Base-by-base conservation (phyloP, 37 sponge, comb jelly and placozoan genomes). In the Halisarca cf. caerulea region DNA sequence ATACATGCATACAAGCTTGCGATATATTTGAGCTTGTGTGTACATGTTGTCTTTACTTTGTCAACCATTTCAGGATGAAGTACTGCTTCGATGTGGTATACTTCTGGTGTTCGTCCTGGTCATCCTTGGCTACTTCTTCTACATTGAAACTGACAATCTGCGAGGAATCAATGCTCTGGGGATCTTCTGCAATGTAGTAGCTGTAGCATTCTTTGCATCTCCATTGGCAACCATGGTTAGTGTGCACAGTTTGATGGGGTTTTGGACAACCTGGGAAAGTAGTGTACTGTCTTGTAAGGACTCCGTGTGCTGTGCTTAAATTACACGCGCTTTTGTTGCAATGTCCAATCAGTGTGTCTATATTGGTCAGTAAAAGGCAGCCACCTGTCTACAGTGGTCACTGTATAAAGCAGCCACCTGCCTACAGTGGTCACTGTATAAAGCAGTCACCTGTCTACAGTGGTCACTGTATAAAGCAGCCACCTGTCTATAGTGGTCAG, bases 211-310 rank as follows among this genome's bases (percentile, higher is more conserved):
- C 87, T 92, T 92, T 86, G 89, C 90, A 4, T 83, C 92, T 0
- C 92, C 92, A 1, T 86, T 92, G 45, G 69, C 86, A 3, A 89
- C 89, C 20, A 83, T 92, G 84, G 92, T 92, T n/a, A 59, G 82
- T 78, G 0, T 14, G 23, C 42, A 33, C 17, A 20, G 17, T 55
- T 11, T 11, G 11, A 20, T 55, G 17, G 57, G 57, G 11, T 17
- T 20, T 17, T 20, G 11, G 57, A 55, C 57, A 55, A 55, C 17
- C 11, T 20, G 57, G 64, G 6, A 62, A 20, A 62, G 64, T 15
- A 15, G 25, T 8, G n/a, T 20, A 30, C 15, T 30, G 6, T 62
- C 30, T 8, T 15, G 15, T 6, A 23, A 62, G 6, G 15, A 62
- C 4, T 20, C n/a, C n/a, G n/a, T n/a, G n/a, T n/a, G n/a, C n/a